phyloP scores from a whole-genome alignment of 2,113 vertebrate genomes.

The Catagonus wagneri region DNA sequence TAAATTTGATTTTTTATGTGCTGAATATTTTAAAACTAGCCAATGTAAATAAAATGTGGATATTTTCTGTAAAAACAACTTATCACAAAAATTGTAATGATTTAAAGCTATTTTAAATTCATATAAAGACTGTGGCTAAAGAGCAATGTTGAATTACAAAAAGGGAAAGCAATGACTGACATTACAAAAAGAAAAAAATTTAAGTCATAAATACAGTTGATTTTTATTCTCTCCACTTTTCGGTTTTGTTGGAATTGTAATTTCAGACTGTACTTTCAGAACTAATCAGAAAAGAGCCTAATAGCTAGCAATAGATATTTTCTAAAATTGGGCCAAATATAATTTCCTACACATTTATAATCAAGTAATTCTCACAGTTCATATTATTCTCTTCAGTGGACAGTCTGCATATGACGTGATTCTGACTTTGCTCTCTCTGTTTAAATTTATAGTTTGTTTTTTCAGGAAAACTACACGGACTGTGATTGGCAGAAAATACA shows the following conservation, averaged over 20 bases:
- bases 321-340: slow-evolving; percentile 54
- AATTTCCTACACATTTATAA: slow-evolving; percentile 61
- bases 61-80: background rate
- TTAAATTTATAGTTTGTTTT: slow-evolving; percentile 62
- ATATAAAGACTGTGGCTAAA: background rate
- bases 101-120: background rate
- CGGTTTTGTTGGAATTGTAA: slow-evolving; percentile 54
- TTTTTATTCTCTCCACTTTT: slow-evolving; percentile 50
- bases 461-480: background rate
- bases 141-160: background rate
- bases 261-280: slow-evolving; percentile 59
- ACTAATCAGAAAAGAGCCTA: slow-evolving; percentile 51
- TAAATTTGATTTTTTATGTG: background rate
- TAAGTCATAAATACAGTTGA: slow-evolving; percentile 34
- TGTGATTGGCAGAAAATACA: background rate
- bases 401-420: background rate
- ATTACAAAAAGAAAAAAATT: background rate
- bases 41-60: background rate
- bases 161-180: background rate
- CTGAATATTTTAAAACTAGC: background rate
- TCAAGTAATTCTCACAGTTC: slow-evolving; percentile 39
- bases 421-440: background rate
- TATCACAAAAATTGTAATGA: background rate
- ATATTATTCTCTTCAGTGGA: background rate
- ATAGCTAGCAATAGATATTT: slow-evolving; percentile 55